A percentile compares a stretch with the other conserved stretches of the same genome.
Evolutionary conservation across 2,888 invertebrate species (phyloP).

Genomic region (Carabus problematicus): DNA sequence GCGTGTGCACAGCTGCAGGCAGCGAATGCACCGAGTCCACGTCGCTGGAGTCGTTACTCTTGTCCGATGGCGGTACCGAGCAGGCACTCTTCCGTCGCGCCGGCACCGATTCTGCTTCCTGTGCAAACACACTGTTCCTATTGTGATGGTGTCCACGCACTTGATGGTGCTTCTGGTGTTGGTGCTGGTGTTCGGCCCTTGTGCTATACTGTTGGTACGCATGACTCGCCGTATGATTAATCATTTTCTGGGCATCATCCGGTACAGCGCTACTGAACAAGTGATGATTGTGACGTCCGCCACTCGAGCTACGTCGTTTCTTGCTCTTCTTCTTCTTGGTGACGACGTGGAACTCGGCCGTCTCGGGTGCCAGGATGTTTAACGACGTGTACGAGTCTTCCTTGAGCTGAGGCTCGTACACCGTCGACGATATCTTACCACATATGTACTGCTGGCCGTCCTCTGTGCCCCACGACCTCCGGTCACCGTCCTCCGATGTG

Average conservation of each 20-base stretch:
- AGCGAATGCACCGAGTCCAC: slow-evolving; percentile 86
- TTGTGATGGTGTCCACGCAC: neutral
- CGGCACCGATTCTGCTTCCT: slow-evolving; percentile 11
- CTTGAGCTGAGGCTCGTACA: slow-evolving; percentile 47
- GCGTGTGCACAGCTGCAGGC: slow-evolving; percentile 52
- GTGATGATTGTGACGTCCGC: slow-evolving; percentile 54
- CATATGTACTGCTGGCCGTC: slow-evolving; percentile 64
- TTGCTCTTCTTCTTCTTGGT: slow-evolving; percentile 83
- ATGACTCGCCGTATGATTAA: slow-evolving; percentile 29
- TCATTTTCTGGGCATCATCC: slow-evolving; percentile 1
- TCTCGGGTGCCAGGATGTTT: neutral
- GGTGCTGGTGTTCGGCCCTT: neutral
- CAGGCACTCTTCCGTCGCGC: slow-evolving; percentile 73
- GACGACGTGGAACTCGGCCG: slow-evolving; percentile 80
- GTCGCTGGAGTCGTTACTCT: slow-evolving; percentile 82
- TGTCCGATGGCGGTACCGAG: slow-evolving; percentile 82
- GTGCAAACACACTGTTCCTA: neutral
- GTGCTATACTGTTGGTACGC: too few species aligned
- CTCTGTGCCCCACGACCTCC: slow-evolving; percentile 63
- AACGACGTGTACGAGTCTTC: slow-evolving; percentile 45
- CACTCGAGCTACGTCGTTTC: slow-evolving; percentile 66
- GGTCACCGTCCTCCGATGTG: slow-evolving; percentile 50
- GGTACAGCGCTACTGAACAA: slow-evolving; percentile 46
- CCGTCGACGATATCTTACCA: slow-evolving; percentile 52
- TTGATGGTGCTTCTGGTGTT: neutral